Evolutionary conservation across 2,797 vertebrate species (phyloP), one percentile per base, ranked within the genome.

Genomic region (Gorsachius magnificus): DNA sequence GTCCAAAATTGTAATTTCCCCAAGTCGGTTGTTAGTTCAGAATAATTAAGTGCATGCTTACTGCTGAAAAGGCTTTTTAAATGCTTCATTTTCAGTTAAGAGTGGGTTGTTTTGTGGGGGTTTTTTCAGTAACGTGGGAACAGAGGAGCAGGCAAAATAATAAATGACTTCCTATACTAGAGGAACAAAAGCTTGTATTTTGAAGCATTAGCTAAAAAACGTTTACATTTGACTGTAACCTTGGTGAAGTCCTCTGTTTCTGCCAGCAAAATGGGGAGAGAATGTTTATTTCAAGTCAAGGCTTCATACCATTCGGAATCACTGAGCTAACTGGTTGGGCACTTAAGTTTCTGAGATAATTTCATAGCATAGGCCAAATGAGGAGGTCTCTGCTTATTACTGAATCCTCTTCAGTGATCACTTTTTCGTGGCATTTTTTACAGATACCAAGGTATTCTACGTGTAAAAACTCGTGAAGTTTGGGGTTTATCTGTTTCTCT

Each of bases 241-340:
- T 88, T 81, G 57, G 24, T 65, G 46, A 86, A 88, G 48, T 77
- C 76, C n/a, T 87, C 53, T 16, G 14, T 43, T 93, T 70, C 48
- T 92, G 48, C 53, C 50, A 72, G 38, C 54, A 82, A 24, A 80
- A 69, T 22, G 35, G 57, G 54, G 65, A 83, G 80, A 46, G 48
- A 84, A 77, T 31, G 61, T 85, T 94, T 91, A 50, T 92, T 90
- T 77, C 69, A 82, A 76, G 57, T 82, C 68, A 92, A 65, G 89
- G 79, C 29, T 81, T 89, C 22, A 11, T 78, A 53, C 38, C 9
- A 4, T 90, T 96, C 64, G 29, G 63, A 31, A 80, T 90, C 86
- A 74, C 50, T 64, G 54, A 84, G 35, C 65, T 71, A 25, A 74
- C 35, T 82, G n/a, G 29, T 35, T 56, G 28, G 29, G 28, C 45